A percentile compares a stretch with the other conserved stretches of the same genome.
These are phyloP conservation scores for Fopius arisanus DNA, from an alignment of 1,140 invertebrate species.

Conservation along the genomic window DNA sequence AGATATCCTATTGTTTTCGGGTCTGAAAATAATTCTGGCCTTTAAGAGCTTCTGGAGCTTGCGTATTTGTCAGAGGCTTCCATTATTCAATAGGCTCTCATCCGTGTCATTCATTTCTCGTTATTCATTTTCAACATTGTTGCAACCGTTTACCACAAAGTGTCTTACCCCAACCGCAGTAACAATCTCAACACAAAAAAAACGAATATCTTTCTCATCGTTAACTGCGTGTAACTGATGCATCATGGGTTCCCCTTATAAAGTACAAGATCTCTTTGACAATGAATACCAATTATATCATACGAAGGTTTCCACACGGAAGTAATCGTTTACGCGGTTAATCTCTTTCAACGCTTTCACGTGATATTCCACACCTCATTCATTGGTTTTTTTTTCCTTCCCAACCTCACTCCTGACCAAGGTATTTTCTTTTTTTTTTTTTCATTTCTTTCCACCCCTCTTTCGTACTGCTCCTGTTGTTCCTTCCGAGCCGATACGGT, in stretches of 20 bases:
- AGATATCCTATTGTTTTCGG: too few relatives aligned
- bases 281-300: background rate
- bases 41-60: too few relatives aligned
- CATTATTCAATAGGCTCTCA: background rate
- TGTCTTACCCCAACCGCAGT: background rate
- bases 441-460: background rate
- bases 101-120: background rate
- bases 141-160: background rate
- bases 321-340: constrained; percentile 6
- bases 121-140: background rate
- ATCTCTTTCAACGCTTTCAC: constrained; percentile 11
- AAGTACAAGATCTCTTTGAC: background rate
- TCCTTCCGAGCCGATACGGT: constrained; percentile 27
- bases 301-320: background rate
- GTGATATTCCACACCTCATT: background rate
- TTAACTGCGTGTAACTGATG: background rate
- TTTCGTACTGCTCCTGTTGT: constrained; percentile 18
- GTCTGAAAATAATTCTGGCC: too few relatives aligned
- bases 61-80: too few relatives aligned
- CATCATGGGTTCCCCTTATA: background rate
- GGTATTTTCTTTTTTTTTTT: background rate
- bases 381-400: background rate
- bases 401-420: background rate
- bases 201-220: background rate
- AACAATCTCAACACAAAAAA: background rate